phyloP scores from a whole-genome alignment of 1,140 invertebrate species.

The Monochamus saltuarius region DNA sequence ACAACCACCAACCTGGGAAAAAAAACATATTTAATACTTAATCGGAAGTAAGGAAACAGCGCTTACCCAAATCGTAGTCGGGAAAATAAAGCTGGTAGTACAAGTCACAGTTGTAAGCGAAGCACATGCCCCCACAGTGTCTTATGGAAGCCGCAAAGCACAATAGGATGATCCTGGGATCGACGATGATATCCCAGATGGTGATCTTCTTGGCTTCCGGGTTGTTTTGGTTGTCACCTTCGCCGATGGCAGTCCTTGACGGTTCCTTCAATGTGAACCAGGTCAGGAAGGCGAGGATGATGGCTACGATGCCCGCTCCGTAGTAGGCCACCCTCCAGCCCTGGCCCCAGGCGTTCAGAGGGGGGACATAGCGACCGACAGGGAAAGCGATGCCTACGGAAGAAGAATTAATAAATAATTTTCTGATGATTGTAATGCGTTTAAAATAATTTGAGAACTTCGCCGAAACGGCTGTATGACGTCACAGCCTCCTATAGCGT shows the following conservation, averaged over 20 bases:
- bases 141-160: slow-evolving; percentile 86
- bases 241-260: slow-evolving; percentile 68
- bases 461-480: too few relatives aligned
- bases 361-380: slow-evolving; percentile 83
- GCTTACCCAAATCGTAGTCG: slow-evolving; percentile 79
- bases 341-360: slow-evolving; percentile 74
- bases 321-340: slow-evolving; percentile 89
- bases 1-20: slow-evolving; percentile 70
- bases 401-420: slow-evolving; percentile 4
- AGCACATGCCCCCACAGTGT: slow-evolving; percentile 87
- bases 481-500: too few relatives aligned
- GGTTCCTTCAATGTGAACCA: slow-evolving; percentile 79
- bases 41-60: slow-evolving; percentile 61
- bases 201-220: slow-evolving; percentile 55
- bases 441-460: too few relatives aligned
- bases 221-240: slow-evolving; percentile 53
- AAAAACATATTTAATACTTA: slow-evolving; percentile 4
- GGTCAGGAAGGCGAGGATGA: slow-evolving; percentile 73
- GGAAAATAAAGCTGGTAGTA: slow-evolving; percentile 87
- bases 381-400: slow-evolving; percentile 73
- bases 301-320: slow-evolving; percentile 76
- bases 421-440: neutral
- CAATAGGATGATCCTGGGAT: slow-evolving; percentile 77
- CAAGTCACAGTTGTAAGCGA: slow-evolving; percentile 86
- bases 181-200: slow-evolving; percentile 69